Evolutionary conservation across 2,888 invertebrate genomes (phyloP).

Genomic region (Platerodrilus igneus): DNA sequence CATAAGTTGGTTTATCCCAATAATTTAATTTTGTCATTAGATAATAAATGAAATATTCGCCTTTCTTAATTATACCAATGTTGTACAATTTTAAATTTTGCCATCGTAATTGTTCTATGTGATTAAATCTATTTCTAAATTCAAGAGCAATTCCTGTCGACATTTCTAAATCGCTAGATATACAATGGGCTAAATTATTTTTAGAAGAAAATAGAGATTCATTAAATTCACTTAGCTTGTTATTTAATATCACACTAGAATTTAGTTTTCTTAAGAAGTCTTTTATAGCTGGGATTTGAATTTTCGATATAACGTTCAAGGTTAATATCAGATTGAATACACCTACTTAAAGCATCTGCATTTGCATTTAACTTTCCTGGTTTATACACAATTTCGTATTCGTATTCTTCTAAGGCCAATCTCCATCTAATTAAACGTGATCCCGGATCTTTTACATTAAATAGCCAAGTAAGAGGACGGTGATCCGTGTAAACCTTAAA

Average conservation of each 20-base stretch:
- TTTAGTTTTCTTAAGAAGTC: too few species aligned
- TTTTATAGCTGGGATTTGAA: too few species aligned
- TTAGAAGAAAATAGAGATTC: constrained; percentile 1
- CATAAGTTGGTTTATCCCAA: constrained; percentile 27
- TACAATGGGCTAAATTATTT: constrained; percentile 5
- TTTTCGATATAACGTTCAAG: too few species aligned
- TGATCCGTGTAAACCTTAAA: constrained; percentile 38
- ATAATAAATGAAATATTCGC: constrained; percentile 11
- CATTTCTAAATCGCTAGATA: constrained; percentile 5
- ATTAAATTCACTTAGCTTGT: constrained; percentile 1
- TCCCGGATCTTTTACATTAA: constrained; percentile 32
- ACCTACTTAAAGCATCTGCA: constrained; percentile 22
- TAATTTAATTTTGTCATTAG: constrained; percentile 19
- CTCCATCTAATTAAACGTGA: constrained; percentile 36
- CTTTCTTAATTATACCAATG: constrained; percentile 11
- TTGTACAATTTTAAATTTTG: constrained; percentile 5
- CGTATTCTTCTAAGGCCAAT: constrained; percentile 35
- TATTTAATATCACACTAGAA: too few species aligned
- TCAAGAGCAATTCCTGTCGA: constrained; percentile 1
- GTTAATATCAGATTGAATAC: too few species aligned
- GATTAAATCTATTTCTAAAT: constrained; percentile 2
- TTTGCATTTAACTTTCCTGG: constrained; percentile 26
- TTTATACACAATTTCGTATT: constrained; percentile 33
- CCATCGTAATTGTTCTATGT: neutral
- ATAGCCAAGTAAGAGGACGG: constrained; percentile 32